Percentiles rank a stretch among this genome's conserved stretches.
Evolutionary conservation across 2,113 vertebrate genomes (phyloP).

Genomic region (Cnemophilus loriae): DNA sequence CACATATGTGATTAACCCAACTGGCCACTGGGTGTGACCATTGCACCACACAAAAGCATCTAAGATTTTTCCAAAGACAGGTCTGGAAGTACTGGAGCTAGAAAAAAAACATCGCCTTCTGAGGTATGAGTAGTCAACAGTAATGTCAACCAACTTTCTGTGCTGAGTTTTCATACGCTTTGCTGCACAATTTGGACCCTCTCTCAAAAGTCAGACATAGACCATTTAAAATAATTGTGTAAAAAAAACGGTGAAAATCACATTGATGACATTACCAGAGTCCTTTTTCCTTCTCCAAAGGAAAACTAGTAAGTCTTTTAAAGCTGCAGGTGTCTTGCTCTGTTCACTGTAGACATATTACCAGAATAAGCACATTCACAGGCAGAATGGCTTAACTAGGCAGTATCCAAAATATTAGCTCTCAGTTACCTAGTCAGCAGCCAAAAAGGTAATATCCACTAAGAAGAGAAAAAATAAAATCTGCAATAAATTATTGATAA

Average conservation of each 20-base stretch:
- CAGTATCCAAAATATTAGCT: background rate
- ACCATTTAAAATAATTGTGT: background rate
- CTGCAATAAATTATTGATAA: background rate
- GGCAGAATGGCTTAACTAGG: background rate
- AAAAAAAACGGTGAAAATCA: background rate
- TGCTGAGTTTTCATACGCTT: background rate
- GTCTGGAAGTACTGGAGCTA: background rate
- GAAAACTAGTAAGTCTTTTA: background rate
- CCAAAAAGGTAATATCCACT: background rate
- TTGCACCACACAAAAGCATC: slow-evolving; percentile 61
- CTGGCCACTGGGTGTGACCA: slow-evolving; percentile 76
- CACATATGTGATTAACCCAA: slow-evolving; percentile 59
- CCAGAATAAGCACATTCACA: background rate
- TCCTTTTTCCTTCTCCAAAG: background rate
- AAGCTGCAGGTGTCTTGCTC: background rate
- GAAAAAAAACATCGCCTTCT: background rate
- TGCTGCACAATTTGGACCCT: background rate
- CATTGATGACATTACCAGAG: background rate
- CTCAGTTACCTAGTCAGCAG: background rate
- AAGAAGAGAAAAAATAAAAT: background rate
- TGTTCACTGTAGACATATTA: background rate
- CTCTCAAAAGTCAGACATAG: background rate
- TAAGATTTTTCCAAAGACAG: background rate
- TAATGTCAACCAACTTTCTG: background rate
- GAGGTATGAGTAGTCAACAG: background rate